Evolutionary conservation across 2,888 invertebrate species (phyloP).

Genomic region (Glaucopsyche alexis): DNA sequence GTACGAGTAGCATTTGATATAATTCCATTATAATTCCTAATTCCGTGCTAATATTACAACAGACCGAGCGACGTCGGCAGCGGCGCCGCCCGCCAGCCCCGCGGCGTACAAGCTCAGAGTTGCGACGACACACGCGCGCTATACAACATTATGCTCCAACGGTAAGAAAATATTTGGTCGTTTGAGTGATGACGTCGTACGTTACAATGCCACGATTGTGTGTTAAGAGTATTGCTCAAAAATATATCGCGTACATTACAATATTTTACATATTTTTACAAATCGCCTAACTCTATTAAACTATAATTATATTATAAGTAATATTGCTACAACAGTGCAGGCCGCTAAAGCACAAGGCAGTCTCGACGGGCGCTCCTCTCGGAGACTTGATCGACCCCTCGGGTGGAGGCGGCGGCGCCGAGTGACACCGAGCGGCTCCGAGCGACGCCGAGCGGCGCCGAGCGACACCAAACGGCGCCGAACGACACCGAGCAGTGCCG

Average conservation of each 20-base stretch:
- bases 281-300: conserved; percentile 37
- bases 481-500: not conserved
- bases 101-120: conserved; percentile 15
- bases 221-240: conserved; percentile 47
- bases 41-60: not conserved
- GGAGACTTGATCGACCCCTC: conserved; percentile 20
- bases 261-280: conserved; percentile 47
- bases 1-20: conserved; percentile 7
- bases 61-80: not conserved
- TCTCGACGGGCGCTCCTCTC: conserved; percentile 25
- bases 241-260: conserved; percentile 41
- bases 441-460: not conserved
- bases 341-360: conserved; percentile 29
- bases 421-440: not conserved
- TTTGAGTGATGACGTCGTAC: conserved; percentile 43
- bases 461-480: not conserved
- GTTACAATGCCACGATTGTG: conserved; percentile 38
- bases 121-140: not conserved
- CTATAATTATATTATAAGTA: conserved; percentile 32
- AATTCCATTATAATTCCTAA: not conserved
- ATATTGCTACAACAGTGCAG: conserved; percentile 39
- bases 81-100: not conserved
- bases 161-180: conserved; percentile 55
- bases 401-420: conserved; percentile 7
- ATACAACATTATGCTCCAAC: conserved; percentile 40